Base-by-base conservation (phyloP, 1,140 invertebrate species). In the Megalopta genalis region DNA sequence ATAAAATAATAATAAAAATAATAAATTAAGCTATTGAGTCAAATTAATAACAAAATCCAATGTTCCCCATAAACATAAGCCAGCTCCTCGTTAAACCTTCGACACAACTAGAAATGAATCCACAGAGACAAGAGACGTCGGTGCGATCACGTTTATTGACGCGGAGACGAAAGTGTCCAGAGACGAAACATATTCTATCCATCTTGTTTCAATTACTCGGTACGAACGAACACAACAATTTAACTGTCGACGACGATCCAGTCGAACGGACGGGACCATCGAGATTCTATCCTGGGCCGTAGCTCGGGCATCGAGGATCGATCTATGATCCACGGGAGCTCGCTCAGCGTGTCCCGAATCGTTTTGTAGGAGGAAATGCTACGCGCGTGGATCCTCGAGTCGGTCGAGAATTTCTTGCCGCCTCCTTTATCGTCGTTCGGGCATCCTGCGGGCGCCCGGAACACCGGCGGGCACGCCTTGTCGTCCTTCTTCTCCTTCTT, bases 401-500 rank as follows among this genome's bases (percentile, higher is more conserved):
- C 46, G 7, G 12, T 75, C 1, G 46, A 70, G 18, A 59, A 75
- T 23, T 52, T 63, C 49, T 42, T n/a, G 1, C 7, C 21, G 4
- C 63, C 57, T 16, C 2, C 18, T 46, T 46, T 46, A 0, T 54
- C 5, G 18, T 62, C 16, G 16, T 76, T 63, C 16, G 80, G 12
- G 64, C 87, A 88, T 0, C 18, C 63, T 7, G 82, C 32, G 32
- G 32, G 76, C 32, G 69, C 64, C 59, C 73, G 81, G 14, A 82
- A 8, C 8, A 89, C 83, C 1, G 83, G 21, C 2, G 83, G 67
- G 70, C 87, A 88, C 8, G 76, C 12, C 59, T 82, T 82, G 9
- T 32, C 32, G 32, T 32, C 32, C 32, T 66, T 63, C 14, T 62
- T 77, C 21, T 57, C 18, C 49, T 57, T 57, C 54, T 57, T 27